These are phyloP conservation scores for Anadara kagoshimensis DNA, from an alignment of 1,140 invertebrate genomes.

Conservation along the genomic window DNA sequence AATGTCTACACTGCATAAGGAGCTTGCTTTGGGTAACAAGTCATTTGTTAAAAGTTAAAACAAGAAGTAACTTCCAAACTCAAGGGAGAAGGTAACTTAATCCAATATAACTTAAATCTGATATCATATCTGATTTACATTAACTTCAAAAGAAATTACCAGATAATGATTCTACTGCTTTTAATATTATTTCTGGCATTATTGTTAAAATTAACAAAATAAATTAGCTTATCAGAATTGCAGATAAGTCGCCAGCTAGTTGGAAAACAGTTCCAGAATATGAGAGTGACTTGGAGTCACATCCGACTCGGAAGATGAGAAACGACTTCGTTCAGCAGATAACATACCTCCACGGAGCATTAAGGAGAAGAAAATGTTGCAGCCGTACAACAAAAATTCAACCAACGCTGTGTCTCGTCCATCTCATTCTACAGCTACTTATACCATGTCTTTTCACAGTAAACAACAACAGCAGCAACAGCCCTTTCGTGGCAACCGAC, in stretches of 20 bases:
- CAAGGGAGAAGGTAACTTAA: too few relatives aligned
- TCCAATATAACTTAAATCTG: too few relatives aligned
- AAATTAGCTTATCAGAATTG: constrained; percentile 17
- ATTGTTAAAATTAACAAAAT: constrained; percentile 1
- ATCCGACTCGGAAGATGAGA: constrained; percentile 25
- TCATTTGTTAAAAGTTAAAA: too few relatives aligned
- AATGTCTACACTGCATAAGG: too few relatives aligned
- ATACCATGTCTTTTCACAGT: neutral
- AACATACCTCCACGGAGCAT: neutral
- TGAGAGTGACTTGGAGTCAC: constrained; percentile 16
- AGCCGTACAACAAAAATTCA: neutral
- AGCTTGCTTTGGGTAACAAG: too few relatives aligned
- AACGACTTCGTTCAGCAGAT: neutral
- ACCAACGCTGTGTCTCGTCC: too few relatives aligned
- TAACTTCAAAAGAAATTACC: too few relatives aligned
- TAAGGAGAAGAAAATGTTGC: neutral
- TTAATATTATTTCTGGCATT: too few relatives aligned
- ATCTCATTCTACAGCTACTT: neutral
- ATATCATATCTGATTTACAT: too few relatives aligned
- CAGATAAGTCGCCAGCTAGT: constrained; percentile 19
- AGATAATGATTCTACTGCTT: too few relatives aligned
- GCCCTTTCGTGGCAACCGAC: neutral
- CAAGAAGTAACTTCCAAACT: too few relatives aligned
- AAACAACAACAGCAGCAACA: neutral
- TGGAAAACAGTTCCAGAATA: constrained; percentile 17